A percentile compares a stretch with the other conserved stretches of the same genome.
phyloP scores from a whole-genome alignment of 1,140 invertebrate species.

The Pararge aegeria region DNA sequence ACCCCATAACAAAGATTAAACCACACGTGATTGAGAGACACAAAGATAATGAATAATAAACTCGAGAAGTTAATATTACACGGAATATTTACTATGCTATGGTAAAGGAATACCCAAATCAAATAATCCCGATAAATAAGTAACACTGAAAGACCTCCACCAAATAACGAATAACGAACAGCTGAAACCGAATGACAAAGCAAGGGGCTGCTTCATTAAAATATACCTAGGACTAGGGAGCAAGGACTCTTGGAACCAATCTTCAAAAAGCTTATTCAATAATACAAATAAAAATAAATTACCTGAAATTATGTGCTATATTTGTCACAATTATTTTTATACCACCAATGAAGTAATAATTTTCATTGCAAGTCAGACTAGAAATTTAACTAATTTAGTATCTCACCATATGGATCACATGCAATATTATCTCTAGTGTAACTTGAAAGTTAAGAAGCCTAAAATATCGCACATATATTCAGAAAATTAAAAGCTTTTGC shows the following conservation, averaged over 20 bases:
- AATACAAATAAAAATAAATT: constrained; percentile 57
- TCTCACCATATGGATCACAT: constrained; percentile 26
- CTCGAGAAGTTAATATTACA: neutral
- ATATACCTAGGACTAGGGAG: constrained; percentile 1
- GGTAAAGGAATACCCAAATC: neutral
- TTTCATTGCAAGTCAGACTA: constrained; percentile 69
- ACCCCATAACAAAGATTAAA: constrained; percentile 70
- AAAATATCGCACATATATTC: constrained; percentile 50
- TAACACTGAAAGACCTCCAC: neutral
- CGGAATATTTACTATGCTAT: neutral
- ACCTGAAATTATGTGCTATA: constrained; percentile 71
- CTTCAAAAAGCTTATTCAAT: constrained; percentile 12
- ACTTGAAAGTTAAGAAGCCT: constrained; percentile 27
- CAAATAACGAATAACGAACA: constrained; percentile 26
- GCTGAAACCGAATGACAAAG: constrained; percentile 36
- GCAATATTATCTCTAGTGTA: constrained; percentile 16
- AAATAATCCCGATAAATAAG: neutral
- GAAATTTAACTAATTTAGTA: constrained; percentile 30
- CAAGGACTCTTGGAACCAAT: neutral
- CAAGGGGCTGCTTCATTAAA: constrained; percentile 28
- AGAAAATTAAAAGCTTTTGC: constrained; percentile 70
- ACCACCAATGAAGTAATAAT: constrained; percentile 75
- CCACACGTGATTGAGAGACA: constrained; percentile 73
- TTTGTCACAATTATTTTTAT: constrained; percentile 79
- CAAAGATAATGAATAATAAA: constrained; percentile 45